phyloP scores from a whole-genome alignment of 2,888 invertebrate species.

The Drosophila eohydei region DNA sequence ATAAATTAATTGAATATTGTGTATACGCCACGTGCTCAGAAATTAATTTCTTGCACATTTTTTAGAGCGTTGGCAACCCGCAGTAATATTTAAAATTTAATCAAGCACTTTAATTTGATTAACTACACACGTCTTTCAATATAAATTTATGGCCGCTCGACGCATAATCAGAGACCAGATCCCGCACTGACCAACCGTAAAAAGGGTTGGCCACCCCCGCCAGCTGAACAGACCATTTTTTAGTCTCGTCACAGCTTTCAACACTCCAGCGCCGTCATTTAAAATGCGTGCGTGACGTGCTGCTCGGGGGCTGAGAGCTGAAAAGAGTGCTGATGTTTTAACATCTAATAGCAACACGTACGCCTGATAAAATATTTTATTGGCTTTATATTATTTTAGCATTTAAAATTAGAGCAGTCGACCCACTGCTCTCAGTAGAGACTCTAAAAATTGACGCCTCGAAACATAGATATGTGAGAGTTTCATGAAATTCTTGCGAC shows the following conservation, averaged over 20 bases:
- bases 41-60: constrained; percentile 60
- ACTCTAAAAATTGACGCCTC: neutral
- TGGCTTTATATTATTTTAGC: constrained; percentile 41
- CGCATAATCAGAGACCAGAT: constrained; percentile 74
- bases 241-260: constrained; percentile 71
- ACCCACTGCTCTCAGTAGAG: neutral
- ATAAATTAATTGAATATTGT: constrained; percentile 65
- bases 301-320: constrained; percentile 1
- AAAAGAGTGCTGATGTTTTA: constrained; percentile 39
- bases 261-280: constrained; percentile 79
- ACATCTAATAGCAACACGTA: constrained; percentile 78
- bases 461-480: neutral
- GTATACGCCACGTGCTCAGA: constrained; percentile 66
- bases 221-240: constrained; percentile 5
- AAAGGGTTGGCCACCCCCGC: constrained; percentile 66
- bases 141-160: constrained; percentile 77
- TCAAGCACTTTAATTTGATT: constrained; percentile 81
- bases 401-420: constrained; percentile 3
- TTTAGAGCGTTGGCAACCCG: constrained; percentile 6
- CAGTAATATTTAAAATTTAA: constrained; percentile 72
- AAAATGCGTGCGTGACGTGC: constrained; percentile 74
- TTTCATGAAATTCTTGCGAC: neutral
- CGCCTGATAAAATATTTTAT: constrained; percentile 81
- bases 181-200: constrained; percentile 70
- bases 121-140: constrained; percentile 79